Base-by-base conservation (phyloP, 2,888 invertebrate species). In the Diplazon laetatorius region DNA sequence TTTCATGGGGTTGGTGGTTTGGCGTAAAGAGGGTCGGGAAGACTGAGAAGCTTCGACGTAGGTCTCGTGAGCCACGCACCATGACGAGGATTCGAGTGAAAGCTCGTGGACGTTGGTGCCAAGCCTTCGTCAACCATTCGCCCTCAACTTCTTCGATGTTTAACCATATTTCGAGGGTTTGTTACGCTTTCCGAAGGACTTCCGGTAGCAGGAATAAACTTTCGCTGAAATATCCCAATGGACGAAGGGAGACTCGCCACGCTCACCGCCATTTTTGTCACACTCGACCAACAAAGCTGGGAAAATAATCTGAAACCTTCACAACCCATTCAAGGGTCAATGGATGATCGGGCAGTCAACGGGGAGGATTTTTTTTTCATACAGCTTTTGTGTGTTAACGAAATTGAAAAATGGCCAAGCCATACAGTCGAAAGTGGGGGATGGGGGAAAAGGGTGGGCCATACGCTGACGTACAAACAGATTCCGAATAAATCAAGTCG, bases 101-200 rank as follows among this genome's bases (percentile, higher is more conserved):
- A 85, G 83, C 83, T 83, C 69, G 35, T 80, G 73, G 78, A 75
- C 81, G 77, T 81, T 68, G 55, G 44, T 68, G 55, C 68, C 42
- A 22, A 42, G 16, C 78, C 68, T 55, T 72, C n/a, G n/a, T n/a
- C n/a, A n/a, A 65, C 63, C 78, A 60, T 81, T 76, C 75, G 35
- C 59, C 59, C 50, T 39, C n/a, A 30, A 16, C 37, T 66, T 71
- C 73, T 72, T 44, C 37, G 46, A 55, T 69, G 69, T 78, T 73
- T 77, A 60, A 78, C 78, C 74, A 63, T 57, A 74, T 78, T 78
- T 70, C 78, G 57, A 74, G 73, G 73, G 78, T 70, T 78, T 78
- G 73, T 70, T 74, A 74, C 70, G 65, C 63, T 74, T 66, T 20
- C 66, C 65, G 52, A 70, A 52, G 74, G 70, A 74, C 66, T 78